Evolutionary conservation across 2,113 vertebrate species (phyloP).

Genomic region (Carassius carassius): DNA sequence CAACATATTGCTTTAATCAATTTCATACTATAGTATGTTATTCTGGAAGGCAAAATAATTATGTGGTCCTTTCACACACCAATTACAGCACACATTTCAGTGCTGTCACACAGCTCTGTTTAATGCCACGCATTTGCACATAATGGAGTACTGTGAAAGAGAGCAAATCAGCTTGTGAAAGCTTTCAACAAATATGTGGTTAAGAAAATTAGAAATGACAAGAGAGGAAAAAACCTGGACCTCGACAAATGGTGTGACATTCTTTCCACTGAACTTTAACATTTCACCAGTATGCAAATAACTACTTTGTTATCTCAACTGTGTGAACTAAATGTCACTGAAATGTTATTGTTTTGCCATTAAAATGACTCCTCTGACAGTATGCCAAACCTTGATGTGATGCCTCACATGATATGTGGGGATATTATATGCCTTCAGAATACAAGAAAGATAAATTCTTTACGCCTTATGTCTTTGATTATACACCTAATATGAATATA

Average conservation of each 20-base stretch:
- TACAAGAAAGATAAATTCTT: not conserved
- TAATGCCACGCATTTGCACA: not conserved
- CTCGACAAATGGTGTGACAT: slow-evolving; percentile 33
- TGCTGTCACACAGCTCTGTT: not conserved
- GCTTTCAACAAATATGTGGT: slow-evolving; percentile 29
- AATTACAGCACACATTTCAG: slow-evolving; percentile 29
- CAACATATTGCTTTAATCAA: not conserved
- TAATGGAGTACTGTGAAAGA: slow-evolving; percentile 12
- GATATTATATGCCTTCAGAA: slow-evolving; percentile 22
- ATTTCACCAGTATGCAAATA: slow-evolving; percentile 49
- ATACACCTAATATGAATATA: slow-evolving; percentile 17
- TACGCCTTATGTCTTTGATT: not conserved
- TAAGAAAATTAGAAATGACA: slow-evolving; percentile 21
- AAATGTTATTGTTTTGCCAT: slow-evolving; percentile 51
- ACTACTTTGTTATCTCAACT: slow-evolving; percentile 37
- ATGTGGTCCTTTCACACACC: slow-evolving; percentile 6
- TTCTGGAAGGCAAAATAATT: slow-evolving; percentile 13
- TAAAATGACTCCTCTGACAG: slow-evolving; percentile 44
- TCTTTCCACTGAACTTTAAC: slow-evolving; percentile 35
- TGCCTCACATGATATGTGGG: slow-evolving; percentile 11
- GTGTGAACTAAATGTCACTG: slow-evolving; percentile 53
- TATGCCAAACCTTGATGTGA: slow-evolving; percentile 34
- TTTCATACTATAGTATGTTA: not conserved
- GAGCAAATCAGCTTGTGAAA: slow-evolving; percentile 22
- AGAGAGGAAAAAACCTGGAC: not conserved